Conservation (phyloP, 2,888 invertebrate genomes). For the Sthenelais limicola region DNA sequence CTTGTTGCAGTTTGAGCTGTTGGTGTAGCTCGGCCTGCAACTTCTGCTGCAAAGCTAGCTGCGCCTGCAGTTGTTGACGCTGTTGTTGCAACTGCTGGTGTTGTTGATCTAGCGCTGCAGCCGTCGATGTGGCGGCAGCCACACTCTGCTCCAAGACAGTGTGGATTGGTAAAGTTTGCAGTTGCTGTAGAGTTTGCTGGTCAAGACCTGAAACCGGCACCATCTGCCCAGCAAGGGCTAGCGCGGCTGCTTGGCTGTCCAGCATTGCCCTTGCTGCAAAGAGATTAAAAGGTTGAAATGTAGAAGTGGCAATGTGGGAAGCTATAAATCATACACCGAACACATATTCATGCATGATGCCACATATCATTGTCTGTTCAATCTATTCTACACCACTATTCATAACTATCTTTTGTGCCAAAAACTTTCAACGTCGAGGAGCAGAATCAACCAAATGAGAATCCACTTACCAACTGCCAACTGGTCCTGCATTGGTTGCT, state of each 20-base stretch:
- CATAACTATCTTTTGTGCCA: no score
- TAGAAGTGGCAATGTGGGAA: neutral
- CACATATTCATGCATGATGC: no score
- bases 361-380: no score
- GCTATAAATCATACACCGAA: no score
- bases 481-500: constrained; percentile 35
- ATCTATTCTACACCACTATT: no score
- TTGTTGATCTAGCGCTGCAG: constrained; percentile 46
- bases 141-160: constrained; percentile 56
- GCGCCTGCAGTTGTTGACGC: constrained; percentile 53
- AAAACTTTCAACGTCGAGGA: no score
- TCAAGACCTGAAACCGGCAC: constrained; percentile 29
- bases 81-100: constrained; percentile 41
- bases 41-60: constrained; percentile 59
- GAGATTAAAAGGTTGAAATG: neutral
- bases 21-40: constrained; percentile 60
- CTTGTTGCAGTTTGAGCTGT: constrained; percentile 57
- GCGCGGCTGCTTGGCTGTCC: constrained; percentile 32
- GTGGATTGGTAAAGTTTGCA: constrained; percentile 52
- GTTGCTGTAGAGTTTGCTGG: constrained; percentile 47
- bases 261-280: constrained; percentile 21
- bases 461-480: constrained; percentile 22
- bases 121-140: constrained; percentile 53
- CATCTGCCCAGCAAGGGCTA: constrained; percentile 34
- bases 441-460: neutral